Conservation (phyloP, 2,113 vertebrate genomes). For the Garra rufa region DNA sequence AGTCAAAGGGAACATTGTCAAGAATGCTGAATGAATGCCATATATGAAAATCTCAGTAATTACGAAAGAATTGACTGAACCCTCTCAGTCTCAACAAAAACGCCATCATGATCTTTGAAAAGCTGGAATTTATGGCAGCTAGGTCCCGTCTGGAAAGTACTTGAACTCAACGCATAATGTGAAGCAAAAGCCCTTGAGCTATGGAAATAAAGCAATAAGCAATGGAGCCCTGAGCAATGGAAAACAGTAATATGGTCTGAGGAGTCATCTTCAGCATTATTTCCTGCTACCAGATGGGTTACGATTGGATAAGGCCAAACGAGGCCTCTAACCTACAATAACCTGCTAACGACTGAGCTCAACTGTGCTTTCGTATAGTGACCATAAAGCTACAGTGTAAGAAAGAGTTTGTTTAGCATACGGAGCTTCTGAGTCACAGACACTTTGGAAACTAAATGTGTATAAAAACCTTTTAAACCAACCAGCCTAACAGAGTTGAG, state of each 20-base stretch:
- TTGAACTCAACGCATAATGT: conserved; percentile 16
- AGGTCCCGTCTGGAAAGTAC: background rate
- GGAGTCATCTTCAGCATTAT: background rate
- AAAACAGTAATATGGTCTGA: conserved; percentile 1
- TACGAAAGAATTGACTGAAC: background rate
- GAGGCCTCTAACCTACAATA: background rate
- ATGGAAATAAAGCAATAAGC: conserved; percentile 20
- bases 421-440: background rate
- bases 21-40: conserved; percentile 5
- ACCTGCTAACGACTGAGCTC: background rate
- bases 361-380: background rate
- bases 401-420: background rate
- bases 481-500: background rate
- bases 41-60: background rate
- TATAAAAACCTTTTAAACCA: background rate
- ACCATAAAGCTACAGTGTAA: background rate
- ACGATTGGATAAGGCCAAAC: background rate
- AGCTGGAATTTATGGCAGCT: conserved; percentile 22
- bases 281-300: background rate
- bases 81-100: background rate
- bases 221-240: background rate
- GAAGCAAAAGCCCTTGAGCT: background rate
- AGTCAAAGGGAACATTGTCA: conserved; percentile 11
- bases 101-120: background rate
- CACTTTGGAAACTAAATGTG: background rate